Evolutionary conservation across 2,113 vertebrate species (phyloP).

Genomic region (Origma solitaria): DNA sequence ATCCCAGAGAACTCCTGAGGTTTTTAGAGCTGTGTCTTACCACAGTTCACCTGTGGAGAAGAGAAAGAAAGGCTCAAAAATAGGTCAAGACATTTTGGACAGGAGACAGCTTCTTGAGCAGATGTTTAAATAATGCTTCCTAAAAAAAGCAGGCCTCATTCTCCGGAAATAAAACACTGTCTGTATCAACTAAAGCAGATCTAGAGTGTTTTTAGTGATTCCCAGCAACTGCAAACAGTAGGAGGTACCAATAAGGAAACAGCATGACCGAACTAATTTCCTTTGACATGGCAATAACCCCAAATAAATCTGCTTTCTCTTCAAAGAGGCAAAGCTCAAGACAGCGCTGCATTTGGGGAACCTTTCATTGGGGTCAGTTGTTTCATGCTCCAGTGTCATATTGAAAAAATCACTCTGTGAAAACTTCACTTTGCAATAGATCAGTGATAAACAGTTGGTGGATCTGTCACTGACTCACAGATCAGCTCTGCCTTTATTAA

Average conservation of each 20-base stretch:
- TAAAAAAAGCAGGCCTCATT: neutral
- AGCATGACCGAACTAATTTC: slow-evolving; percentile 23
- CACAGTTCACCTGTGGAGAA: neutral
- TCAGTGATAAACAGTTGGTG: neutral
- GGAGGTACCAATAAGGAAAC: neutral
- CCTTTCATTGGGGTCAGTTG: neutral
- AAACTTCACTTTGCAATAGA: neutral
- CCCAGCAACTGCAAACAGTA: slow-evolving; percentile 9
- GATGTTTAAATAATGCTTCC: slow-evolving; percentile 18
- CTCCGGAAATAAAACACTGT: neutral
- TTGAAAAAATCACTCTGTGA: neutral
- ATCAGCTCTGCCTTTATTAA: neutral
- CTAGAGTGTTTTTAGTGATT: neutral
- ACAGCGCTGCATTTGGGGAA: neutral
- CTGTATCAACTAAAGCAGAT: neutral
- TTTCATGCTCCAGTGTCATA: neutral
- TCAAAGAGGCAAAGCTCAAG: neutral
- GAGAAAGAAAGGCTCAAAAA: neutral
- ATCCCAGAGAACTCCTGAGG: neutral
- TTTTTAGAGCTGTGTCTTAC: neutral
- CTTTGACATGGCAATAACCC: slow-evolving; percentile 1
- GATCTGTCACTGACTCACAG: neutral
- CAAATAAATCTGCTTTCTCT: slow-evolving; percentile 1
- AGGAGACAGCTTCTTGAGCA: neutral
- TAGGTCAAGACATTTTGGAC: neutral